phyloP scores from a whole-genome alignment of 1,140 invertebrate species.

The Scaptomyza montana region DNA sequence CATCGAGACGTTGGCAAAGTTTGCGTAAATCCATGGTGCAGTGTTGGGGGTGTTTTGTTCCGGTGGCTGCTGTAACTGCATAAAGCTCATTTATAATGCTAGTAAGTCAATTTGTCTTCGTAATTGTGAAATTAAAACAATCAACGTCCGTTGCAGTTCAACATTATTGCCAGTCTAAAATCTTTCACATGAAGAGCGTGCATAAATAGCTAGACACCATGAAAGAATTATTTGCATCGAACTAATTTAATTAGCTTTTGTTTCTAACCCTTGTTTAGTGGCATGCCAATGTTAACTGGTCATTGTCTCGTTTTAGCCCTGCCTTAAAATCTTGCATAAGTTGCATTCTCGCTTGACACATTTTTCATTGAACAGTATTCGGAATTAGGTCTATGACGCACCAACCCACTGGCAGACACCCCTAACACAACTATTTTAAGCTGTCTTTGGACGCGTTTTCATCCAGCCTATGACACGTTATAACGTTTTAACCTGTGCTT shows the following conservation, averaged over 20 bases:
- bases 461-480: no score
- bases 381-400: conserved; percentile 68
- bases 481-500: no score
- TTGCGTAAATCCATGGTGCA: conserved; percentile 65
- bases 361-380: conserved; percentile 53
- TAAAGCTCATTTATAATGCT: conserved; percentile 27
- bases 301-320: conserved; percentile 7
- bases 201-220: conserved; percentile 22
- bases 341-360: conserved; percentile 58
- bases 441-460: conserved; percentile 22
- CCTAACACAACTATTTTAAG: conserved; percentile 37
- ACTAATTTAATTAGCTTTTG: conserved; percentile 72
- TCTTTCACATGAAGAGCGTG: conserved; percentile 1
- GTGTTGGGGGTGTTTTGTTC: conserved; percentile 6
- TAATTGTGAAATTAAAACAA: conserved; percentile 1
- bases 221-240: conserved; percentile 33
- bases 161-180: conserved; percentile 71
- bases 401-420: background rate
- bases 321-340: background rate
- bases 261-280: conserved; percentile 32
- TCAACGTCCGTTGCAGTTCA: conserved; percentile 71
- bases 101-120: background rate
- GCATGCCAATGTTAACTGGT: conserved; percentile 39
- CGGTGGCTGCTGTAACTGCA: conserved; percentile 25
- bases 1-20: conserved; percentile 59